Conservation (phyloP, 1,140 invertebrate species). For the Drosophila kohkoa region DNA sequence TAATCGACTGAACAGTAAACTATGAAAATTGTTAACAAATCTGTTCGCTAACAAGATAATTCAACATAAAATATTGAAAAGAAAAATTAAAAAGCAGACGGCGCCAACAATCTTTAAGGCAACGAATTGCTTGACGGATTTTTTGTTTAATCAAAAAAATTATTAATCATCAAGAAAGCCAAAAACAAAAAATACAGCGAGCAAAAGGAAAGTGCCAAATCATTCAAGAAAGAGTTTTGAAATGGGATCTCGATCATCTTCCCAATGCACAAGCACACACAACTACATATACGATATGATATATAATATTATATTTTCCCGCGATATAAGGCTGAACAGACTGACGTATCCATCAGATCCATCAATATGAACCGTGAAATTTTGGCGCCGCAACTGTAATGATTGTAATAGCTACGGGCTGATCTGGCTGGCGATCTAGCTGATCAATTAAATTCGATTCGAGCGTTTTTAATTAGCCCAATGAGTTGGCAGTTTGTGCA, state of each 20-base stretch:
- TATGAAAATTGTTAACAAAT: conserved; percentile 74
- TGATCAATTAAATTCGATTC: conserved; percentile 85
- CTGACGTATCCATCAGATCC: conserved; percentile 50
- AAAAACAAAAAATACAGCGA: conserved; percentile 1
- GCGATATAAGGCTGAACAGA: conserved; percentile 14
- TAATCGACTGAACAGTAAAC: conserved; percentile 30
- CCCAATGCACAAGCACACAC: not conserved
- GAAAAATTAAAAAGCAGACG: conserved; percentile 25
- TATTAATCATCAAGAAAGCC: conserved; percentile 61
- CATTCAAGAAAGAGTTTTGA: conserved; percentile 58
- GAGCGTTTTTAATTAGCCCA: conserved; percentile 83
- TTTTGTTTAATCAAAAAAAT: conserved; percentile 46
- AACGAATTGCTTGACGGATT: conserved; percentile 45
- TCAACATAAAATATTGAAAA: conserved; percentile 33
- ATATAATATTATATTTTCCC: conserved; percentile 30
- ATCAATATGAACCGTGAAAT: conserved; percentile 72
- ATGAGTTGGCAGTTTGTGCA: conserved; percentile 78
- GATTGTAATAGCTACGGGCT: conserved; percentile 52
- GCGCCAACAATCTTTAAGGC: conserved; percentile 68
- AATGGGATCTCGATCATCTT: conserved; percentile 33
- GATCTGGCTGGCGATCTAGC: conserved; percentile 41
- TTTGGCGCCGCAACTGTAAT: conserved; percentile 67
- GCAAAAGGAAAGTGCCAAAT: conserved; percentile 65
- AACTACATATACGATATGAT: not conserved
- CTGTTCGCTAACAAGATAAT: conserved; percentile 73